Base-by-base conservation (phyloP, 53 echinoderm and acorn worm species). In the Paracentrotus lividus region DNA sequence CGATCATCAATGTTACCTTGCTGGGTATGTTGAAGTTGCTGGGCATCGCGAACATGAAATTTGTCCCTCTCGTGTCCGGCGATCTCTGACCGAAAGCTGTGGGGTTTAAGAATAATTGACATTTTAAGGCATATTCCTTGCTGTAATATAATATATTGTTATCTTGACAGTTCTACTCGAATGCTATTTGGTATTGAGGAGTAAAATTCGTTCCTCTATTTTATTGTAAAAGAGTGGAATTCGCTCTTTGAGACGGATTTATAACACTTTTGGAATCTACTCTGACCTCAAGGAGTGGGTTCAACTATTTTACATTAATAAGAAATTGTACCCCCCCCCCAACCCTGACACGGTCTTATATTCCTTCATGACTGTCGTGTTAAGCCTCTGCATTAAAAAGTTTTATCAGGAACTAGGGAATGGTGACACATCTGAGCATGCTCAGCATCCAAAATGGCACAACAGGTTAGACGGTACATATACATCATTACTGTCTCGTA, bases 21-120 rank as follows among this genome's bases (percentile, higher is more conserved):
- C 94, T 86, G 15, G 98, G 96, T 8, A 42, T 34, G 33, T 90
- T 93, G 85, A 96, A 95, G 95, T 98, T 98, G 75, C 95, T 95
- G 27, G 95, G 95, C 29, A 98, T 92, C 27, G 96, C 96, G 66
- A 98, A 98, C 36, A 98, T 95, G 91, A 98, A 98, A 77, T 98
- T 95, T 4, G 93, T 93, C 12, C 98, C 98, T 88, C 98, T 94
- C 20, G 97, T 97, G 64, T 98, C 98, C 27, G 96, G 94, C 26
- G 38, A 23, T 36, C 56, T 44, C 13, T 15, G 85, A 24, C 32
- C 77, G 60, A 84, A 43, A 8, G 53, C 93, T 93, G 92, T 57
- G 65, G 56, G 69, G 84, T 29, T 64, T 64, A 64, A 64, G 31
- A 64, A 64, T 29, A 13, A 64, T 29, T 64, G n/a, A 64, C 26